Percentiles rank a stretch among this genome's conserved stretches.
Evolutionary conservation across 2,888 invertebrate genomes (phyloP).

Genomic region (Meandrusa payeni): DNA sequence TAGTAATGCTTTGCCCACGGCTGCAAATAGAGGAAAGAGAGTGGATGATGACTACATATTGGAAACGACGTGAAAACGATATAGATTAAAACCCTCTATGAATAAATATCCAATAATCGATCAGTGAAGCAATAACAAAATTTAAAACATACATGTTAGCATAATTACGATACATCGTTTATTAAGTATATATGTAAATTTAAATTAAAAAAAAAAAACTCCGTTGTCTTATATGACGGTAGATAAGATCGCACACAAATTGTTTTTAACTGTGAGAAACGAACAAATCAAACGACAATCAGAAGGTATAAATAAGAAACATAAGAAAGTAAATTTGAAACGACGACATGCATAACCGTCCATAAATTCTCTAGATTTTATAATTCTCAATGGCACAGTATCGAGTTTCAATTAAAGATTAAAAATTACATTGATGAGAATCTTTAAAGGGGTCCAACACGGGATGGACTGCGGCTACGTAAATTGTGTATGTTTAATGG

Average conservation of each 20-base stretch:
- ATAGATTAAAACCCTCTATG: too few relatives aligned
- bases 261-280: conserved; percentile 7
- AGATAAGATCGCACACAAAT: conserved; percentile 14
- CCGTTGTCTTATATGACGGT: conserved; percentile 1
- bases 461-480: conserved; percentile 4
- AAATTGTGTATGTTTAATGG: neutral
- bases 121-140: too few relatives aligned
- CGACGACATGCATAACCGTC: conserved; percentile 23
- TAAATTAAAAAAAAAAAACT: conserved; percentile 14
- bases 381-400: conserved; percentile 28
- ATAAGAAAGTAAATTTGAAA: conserved; percentile 20
- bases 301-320: conserved; percentile 10
- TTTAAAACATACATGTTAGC: too few relatives aligned
- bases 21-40: too few relatives aligned
- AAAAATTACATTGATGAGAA: conserved; percentile 31
- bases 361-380: conserved; percentile 30
- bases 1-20: too few relatives aligned
- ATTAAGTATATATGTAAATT: conserved; percentile 12
- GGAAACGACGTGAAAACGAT: too few relatives aligned
- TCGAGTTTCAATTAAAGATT: conserved; percentile 35
- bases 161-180: too few relatives aligned
- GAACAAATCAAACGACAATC: conserved; percentile 17
- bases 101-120: too few relatives aligned
- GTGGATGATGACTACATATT: too few relatives aligned
- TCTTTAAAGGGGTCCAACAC: conserved; percentile 17